Percentiles rank a stretch among this genome's conserved stretches.
phyloP scores from a whole-genome alignment of 1,140 invertebrate genomes.

The Linepithema humile region DNA sequence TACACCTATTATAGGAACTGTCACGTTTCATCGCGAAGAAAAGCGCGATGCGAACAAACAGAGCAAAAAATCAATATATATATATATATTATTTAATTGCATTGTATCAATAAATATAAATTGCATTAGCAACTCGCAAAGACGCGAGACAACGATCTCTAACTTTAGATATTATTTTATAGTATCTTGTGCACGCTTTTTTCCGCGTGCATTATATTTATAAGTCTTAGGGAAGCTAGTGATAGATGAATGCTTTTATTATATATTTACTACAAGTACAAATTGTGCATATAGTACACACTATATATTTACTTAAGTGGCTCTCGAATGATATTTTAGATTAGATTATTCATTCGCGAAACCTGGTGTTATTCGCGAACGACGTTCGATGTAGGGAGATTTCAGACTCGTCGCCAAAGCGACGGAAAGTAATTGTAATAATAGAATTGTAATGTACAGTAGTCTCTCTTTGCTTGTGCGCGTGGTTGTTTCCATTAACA shows the following conservation, averaged over 20 bases:
- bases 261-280: constrained; percentile 72
- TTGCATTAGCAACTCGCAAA: too few species aligned
- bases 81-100: background rate
- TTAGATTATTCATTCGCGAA: constrained; percentile 27
- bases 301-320: background rate
- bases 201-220: constrained; percentile 4
- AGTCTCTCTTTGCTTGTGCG: constrained; percentile 49
- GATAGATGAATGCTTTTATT: constrained; percentile 70
- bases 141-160: background rate
- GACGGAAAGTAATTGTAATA: constrained; percentile 46
- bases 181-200: background rate
- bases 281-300: constrained; percentile 63
- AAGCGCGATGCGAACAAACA: background rate
- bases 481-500: constrained; percentile 32
- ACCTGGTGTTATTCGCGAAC: constrained; percentile 4
- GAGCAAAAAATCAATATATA: too few species aligned
- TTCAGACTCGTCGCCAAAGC: background rate
- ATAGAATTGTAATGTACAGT: constrained; percentile 42
- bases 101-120: background rate
- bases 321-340: constrained; percentile 35
- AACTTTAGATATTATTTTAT: constrained; percentile 30
- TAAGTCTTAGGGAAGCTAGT: constrained; percentile 26
- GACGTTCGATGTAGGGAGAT: background rate
- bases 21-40: too few species aligned
- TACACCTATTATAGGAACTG: background rate